Evolutionary conservation across 2,113 vertebrate genomes (phyloP).

Genomic region (Amphiprion ocellaris): DNA sequence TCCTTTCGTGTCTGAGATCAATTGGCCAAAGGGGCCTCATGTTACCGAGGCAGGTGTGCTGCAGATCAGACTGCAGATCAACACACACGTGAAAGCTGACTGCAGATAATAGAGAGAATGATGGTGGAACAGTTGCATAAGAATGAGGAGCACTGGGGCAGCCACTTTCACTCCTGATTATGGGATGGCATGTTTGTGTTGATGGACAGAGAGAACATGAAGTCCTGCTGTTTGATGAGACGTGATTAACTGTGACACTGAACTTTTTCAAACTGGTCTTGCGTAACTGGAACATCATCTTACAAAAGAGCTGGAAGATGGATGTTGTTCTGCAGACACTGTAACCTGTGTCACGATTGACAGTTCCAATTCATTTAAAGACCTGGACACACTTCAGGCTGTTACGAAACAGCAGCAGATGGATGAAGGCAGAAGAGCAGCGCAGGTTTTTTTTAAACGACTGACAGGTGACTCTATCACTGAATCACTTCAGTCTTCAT

Average conservation of each 20-base stretch:
- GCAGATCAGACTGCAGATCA: not conserved
- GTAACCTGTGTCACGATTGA: not conserved
- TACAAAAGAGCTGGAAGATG: slow-evolving; percentile 5
- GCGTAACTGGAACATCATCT: slow-evolving; percentile 22
- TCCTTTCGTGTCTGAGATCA: not conserved
- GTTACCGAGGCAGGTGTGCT: slow-evolving; percentile 28
- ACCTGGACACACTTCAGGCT: slow-evolving; percentile 14
- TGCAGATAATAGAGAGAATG: slow-evolving; percentile 25
- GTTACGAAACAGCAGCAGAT: slow-evolving; percentile 62
- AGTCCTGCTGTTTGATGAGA: slow-evolving; percentile 35
- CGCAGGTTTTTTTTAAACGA: not conserved
- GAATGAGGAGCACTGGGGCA: not conserved
- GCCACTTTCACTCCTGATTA: not conserved
- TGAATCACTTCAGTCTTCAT: slow-evolving; percentile 32
- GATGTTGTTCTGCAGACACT: slow-evolving; percentile 4
- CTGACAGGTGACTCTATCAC: slow-evolving; percentile 43
- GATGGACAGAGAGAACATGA: slow-evolving; percentile 31
- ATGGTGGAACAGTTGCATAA: slow-evolving; percentile 38
- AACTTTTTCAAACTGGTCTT: slow-evolving; percentile 21
- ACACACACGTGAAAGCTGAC: slow-evolving; percentile 15
- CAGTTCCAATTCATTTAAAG: not conserved
- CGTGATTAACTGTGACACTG: slow-evolving; percentile 25
- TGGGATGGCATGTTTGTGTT: slow-evolving; percentile 1
- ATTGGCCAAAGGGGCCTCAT: slow-evolving; percentile 1
- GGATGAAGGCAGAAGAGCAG: slow-evolving; percentile 27